Conservation (phyloP, 2,113 vertebrate genomes). For the Chelonoidis abingdonii region DNA sequence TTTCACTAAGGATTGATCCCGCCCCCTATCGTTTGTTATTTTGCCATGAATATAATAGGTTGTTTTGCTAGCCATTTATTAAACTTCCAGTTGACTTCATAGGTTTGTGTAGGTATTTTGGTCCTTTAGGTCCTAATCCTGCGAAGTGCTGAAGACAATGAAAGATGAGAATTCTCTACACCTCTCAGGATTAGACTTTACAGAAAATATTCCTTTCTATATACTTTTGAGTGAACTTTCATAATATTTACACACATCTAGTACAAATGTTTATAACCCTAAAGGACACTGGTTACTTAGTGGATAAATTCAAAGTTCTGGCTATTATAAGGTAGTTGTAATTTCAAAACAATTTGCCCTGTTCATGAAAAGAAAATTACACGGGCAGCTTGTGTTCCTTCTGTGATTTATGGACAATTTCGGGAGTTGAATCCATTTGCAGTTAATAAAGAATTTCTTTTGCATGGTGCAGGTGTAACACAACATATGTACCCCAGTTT, state of each 20-base stretch:
- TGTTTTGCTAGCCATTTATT: not conserved
- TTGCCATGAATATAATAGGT: not conserved
- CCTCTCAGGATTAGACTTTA: not conserved
- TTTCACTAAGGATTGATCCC: not conserved
- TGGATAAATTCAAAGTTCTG: slow-evolving; percentile 9
- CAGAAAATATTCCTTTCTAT: not conserved
- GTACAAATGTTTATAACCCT: not conserved
- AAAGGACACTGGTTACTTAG: not conserved
- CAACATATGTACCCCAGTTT: not conserved
- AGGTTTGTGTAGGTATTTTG: not conserved
- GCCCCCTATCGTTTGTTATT: not conserved
- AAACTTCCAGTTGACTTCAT: slow-evolving; percentile 7
- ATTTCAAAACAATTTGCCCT: not conserved
- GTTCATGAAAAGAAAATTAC: slow-evolving; percentile 13
- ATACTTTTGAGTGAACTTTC: not conserved
- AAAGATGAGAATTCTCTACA: not conserved
- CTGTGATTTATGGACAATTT: not conserved
- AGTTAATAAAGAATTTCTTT: not conserved
- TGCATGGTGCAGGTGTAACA: not conserved
- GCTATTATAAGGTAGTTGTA: not conserved
- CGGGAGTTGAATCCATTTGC: not conserved
- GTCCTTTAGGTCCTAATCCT: not conserved
- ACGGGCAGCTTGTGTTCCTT: not conserved
- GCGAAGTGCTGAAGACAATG: not conserved
- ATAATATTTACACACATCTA: not conserved